Base-by-base conservation (phyloP, 2,888 invertebrate genomes). In the Ypsolopha scabrella region DNA sequence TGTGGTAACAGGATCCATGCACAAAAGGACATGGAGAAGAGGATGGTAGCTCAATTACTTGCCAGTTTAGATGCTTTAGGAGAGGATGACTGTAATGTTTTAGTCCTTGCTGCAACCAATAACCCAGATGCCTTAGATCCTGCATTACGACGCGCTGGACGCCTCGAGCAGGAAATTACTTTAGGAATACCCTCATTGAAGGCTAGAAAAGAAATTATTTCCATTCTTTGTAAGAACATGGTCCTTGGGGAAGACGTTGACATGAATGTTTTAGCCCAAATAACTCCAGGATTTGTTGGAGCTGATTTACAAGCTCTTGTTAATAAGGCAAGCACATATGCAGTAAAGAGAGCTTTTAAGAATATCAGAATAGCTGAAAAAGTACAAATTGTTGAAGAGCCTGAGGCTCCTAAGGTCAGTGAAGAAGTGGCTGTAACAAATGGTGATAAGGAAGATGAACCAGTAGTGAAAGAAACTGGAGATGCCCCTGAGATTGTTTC, bases 81-180 rank as follows among this genome's bases (percentile, higher is more conserved):
- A 75, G 63, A 87, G 65, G 73, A 74, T 66, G 90, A 89, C 52
- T 83, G 88, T 35, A 87, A 89, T 55, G 91, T 96, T 1, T 74
- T 98, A 54, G 92, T 99, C 11, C 91, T 99, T 64, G 99, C 97
- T n/a, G 97, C 99, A 0, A 98, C 99, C 38, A 98, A 96, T 72
- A 90, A 96, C 54, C 95, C 96, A 0, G 98, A 99, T 75, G 88
- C 94, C 0, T 85, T 99, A 48, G 99, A 99, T 77, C 95, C 97
- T 33, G 95, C 97, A 7, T 80, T 99, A 52, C 89, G 99, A 59
- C 88, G 97, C 59, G 94, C 96, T 6, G 98, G 97, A 1, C 90
- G 98, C 39, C 96, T 99, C 67, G 98, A 97, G 80, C 91, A 95
- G 60, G 98, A 99, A 87, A 94, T 99, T 44, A 91, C 93, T 47